Percentiles rank a stretch among this genome's conserved stretches.
Evolutionary conservation across 2,888 invertebrate species (phyloP).

Genomic region (Eupithecia inturbata): DNA sequence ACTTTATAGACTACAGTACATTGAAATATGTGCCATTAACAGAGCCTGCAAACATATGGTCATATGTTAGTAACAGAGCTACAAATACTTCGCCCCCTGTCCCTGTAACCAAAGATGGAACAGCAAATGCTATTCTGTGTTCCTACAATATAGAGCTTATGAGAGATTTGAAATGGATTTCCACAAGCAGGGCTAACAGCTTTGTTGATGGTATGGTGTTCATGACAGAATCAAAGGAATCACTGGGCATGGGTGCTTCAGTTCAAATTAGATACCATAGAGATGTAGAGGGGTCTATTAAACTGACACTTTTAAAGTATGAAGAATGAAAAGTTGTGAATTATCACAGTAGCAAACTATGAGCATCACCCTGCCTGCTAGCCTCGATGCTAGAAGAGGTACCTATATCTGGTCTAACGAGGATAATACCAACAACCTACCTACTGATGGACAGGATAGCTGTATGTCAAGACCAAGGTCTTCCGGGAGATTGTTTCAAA

Average conservation of each 20-base stretch:
- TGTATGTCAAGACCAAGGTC: too few species aligned
- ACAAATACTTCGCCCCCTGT: neutral
- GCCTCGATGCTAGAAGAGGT: neutral
- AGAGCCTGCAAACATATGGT: constrained; percentile 59
- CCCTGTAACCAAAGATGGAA: constrained; percentile 63
- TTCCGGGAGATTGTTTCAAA: too few species aligned
- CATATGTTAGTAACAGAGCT: constrained; percentile 42
- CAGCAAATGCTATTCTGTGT: constrained; percentile 79
- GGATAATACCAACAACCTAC: neutral
- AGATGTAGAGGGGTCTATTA: constrained; percentile 67
- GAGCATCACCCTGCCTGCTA: neutral
- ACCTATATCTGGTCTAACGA: neutral
- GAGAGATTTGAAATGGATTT: constrained; percentile 64
- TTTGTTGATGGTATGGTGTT: constrained; percentile 79
- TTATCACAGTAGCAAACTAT: neutral
- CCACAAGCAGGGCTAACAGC: constrained; percentile 72
- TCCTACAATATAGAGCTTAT: constrained; percentile 82
- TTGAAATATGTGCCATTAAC: constrained; percentile 73
- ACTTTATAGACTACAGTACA: constrained; percentile 73
- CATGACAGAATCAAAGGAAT: constrained; percentile 65
- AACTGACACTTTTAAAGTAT: constrained; percentile 52
- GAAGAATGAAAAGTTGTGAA: constrained; percentile 8
- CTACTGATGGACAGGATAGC: too few species aligned
- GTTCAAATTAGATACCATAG: constrained; percentile 62
- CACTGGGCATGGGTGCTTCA: constrained; percentile 56